Percentiles rank a stretch among this genome's conserved stretches.
Conservation (phyloP, 2,113 vertebrate species). For the Sinocyclocheilus anophthalmus region DNA sequence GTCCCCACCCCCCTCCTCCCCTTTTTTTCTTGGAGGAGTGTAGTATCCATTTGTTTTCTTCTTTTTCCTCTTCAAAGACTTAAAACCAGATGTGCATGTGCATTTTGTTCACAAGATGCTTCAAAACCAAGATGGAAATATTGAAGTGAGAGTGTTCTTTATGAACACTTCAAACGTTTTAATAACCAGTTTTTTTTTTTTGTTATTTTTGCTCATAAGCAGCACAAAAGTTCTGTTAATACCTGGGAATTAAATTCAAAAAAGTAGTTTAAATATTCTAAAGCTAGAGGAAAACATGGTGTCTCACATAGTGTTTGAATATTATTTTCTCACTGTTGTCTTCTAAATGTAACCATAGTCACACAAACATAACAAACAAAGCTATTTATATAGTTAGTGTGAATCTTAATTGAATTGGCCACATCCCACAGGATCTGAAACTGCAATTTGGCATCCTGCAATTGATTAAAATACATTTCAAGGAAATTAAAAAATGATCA, state of each 20-base stretch:
- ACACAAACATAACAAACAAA: slow-evolving; percentile 5
- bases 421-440: background rate
- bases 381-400: background rate
- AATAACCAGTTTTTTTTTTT: background rate
- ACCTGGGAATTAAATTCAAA: background rate
- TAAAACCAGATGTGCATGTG: slow-evolving; percentile 44
- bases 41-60: slow-evolving; percentile 10
- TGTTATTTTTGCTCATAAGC: background rate
- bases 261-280: background rate
- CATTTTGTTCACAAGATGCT: slow-evolving; percentile 27
- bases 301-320: background rate
- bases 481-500: background rate
- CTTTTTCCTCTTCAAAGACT: slow-evolving; percentile 6
- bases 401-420: background rate
- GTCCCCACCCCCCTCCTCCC: too few species aligned
- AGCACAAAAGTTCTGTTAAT: background rate
- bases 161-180: slow-evolving; percentile 21
- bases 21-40: background rate
- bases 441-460: background rate
- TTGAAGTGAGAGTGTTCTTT: slow-evolving; percentile 11
- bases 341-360: background rate
- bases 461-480: background rate
- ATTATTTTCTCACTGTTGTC: background rate
- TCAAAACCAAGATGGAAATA: slow-evolving; percentile 30
- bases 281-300: background rate